Conservation (phyloP, 2,888 invertebrate genomes). For the Limenitis arthemis region DNA sequence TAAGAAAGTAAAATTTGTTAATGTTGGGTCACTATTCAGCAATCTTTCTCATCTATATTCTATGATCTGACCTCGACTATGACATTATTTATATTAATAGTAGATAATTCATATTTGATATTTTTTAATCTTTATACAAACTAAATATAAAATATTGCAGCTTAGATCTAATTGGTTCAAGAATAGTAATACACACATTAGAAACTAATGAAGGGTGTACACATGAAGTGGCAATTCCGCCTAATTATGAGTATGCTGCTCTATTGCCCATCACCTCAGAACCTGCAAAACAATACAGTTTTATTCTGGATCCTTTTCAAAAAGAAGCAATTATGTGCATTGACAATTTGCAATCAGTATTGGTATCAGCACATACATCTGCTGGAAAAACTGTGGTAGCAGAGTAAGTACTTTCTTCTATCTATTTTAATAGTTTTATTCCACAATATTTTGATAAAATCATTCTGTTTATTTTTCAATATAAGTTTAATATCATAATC, state of each 20-base stretch:
- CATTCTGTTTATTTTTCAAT: too few species aligned
- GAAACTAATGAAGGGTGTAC: conserved; percentile 94
- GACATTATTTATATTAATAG: too few species aligned
- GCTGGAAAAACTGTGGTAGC: conserved; percentile 99
- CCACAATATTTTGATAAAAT: not conserved
- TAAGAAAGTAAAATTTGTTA: not conserved
- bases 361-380: conserved; percentile 99
- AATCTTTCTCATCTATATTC: too few species aligned
- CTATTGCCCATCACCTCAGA: conserved; percentile 71
- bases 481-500: not conserved
- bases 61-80: too few species aligned
- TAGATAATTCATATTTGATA: too few species aligned
- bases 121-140: too few species aligned
- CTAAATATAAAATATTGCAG: conserved; percentile 50
- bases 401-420: conserved; percentile 78
- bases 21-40: not conserved
- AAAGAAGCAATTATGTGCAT: conserved; percentile 96
- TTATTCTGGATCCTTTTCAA: conserved; percentile 97
- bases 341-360: conserved; percentile 97
- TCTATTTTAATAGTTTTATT: not conserved
- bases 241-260: conserved; percentile 83
- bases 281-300: conserved; percentile 94
- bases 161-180: conserved; percentile 81
- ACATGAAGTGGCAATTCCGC: conserved; percentile 97
- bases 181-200: conserved; percentile 90